These are phyloP conservation scores for Meloidogyne exigua DNA, from an alignment of 1,140 invertebrate species.

Conservation along the genomic window DNA sequence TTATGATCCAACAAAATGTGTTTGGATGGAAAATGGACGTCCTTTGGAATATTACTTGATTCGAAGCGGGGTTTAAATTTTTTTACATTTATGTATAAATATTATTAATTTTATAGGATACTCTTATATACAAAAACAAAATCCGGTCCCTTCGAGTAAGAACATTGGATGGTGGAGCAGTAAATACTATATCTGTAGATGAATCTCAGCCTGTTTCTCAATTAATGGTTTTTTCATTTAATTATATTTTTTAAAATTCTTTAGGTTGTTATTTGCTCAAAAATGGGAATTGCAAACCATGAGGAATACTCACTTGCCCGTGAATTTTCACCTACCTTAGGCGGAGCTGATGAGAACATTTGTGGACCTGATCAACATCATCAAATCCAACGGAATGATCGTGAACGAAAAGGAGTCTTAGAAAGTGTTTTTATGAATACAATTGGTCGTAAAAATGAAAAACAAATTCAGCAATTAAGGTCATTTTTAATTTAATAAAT, in stretches of 20 bases:
- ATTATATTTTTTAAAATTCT: background rate
- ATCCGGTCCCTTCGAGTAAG: slow-evolving; percentile 84
- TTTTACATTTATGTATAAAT: background rate
- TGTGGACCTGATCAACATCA: slow-evolving; percentile 55
- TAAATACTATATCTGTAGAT: slow-evolving; percentile 94
- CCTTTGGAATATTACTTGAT: slow-evolving; percentile 94
- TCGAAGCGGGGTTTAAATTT: slow-evolving; percentile 75
- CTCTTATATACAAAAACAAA: slow-evolving; percentile 86
- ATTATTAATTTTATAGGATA: slow-evolving; percentile 70
- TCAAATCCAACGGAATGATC: slow-evolving; percentile 9
- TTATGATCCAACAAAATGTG: slow-evolving; percentile 90
- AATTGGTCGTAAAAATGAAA: slow-evolving; percentile 76
- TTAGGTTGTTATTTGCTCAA: slow-evolving; percentile 92
- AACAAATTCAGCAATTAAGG: slow-evolving; percentile 94
- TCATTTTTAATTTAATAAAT: background rate
- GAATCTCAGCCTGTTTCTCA: slow-evolving; percentile 95
- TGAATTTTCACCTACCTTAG: slow-evolving; percentile 76
- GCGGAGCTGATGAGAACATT: slow-evolving; percentile 73
- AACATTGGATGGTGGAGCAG: slow-evolving; percentile 89
- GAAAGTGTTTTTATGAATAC: slow-evolving; percentile 76
- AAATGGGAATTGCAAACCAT: slow-evolving; percentile 97
- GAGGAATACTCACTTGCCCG: slow-evolving; percentile 95
- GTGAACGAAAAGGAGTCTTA: slow-evolving; percentile 64
- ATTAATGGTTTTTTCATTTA: slow-evolving; percentile 72
- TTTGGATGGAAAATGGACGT: slow-evolving; percentile 90